Percentiles rank a stretch among this genome's conserved stretches.
phyloP scores from a whole-genome alignment of 2,113 vertebrate species.

The Pachypanchax playfairii region DNA sequence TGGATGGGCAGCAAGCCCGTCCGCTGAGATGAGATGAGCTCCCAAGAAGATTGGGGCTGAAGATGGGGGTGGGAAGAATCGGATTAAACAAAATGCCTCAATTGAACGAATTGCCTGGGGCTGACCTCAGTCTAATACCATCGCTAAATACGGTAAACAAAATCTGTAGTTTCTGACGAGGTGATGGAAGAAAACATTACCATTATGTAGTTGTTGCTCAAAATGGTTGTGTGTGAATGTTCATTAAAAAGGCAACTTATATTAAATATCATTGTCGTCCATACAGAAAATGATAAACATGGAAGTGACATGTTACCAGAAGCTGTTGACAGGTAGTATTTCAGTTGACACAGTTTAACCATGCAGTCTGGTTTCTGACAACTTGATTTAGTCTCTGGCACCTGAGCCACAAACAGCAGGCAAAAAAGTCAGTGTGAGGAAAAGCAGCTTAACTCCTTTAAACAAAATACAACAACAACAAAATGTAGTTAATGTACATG shows the following conservation, averaged over 20 bases:
- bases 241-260: constrained; percentile 35
- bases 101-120: constrained; percentile 52
- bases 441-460: constrained; percentile 58
- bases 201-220: constrained; percentile 23
- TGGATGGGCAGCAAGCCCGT: constrained; percentile 48
- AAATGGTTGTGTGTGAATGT: background rate
- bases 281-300: constrained; percentile 67
- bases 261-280: constrained; percentile 43
- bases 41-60: constrained; percentile 64
- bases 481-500: constrained; percentile 43
- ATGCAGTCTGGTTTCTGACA: constrained; percentile 74
- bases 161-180: constrained; percentile 62
- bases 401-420: constrained; percentile 60
- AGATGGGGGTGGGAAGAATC: constrained; percentile 40
- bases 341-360: constrained; percentile 72
- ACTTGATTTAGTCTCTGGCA: constrained; percentile 72
- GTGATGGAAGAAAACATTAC: constrained; percentile 38
- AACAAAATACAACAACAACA: too few relatives aligned
- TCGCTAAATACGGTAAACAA: constrained; percentile 58
- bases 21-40: constrained; percentile 53
- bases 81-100: constrained; percentile 67
- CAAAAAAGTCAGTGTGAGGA: constrained; percentile 46
- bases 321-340: constrained; percentile 73
- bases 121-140: constrained; percentile 53
- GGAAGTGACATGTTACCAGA: constrained; percentile 67